Evolutionary conservation across 2,797 vertebrate genomes (phyloP).

Genomic region (Tragelaphus eurycerus): DNA sequence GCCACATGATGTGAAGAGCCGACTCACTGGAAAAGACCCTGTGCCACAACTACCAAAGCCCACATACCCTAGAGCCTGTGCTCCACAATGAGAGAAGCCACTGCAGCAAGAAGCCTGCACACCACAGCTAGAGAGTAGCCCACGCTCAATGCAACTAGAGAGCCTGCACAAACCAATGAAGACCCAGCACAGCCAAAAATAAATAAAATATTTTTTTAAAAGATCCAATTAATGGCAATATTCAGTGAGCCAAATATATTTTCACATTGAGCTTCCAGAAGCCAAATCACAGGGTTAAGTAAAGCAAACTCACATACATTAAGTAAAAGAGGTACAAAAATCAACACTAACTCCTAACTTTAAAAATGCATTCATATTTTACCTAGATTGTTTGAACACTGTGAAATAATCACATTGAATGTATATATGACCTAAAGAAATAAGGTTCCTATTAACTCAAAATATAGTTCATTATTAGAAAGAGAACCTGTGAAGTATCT

Average conservation of each 20-base stretch:
- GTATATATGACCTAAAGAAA: neutral
- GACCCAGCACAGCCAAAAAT: neutral
- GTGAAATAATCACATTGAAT: neutral
- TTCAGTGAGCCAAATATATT: neutral
- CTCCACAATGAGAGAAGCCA: neutral
- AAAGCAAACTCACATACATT: neutral
- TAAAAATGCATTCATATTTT: neutral
- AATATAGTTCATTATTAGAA: constrained; percentile 18
- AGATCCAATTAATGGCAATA: neutral
- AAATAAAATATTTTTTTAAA: neutral
- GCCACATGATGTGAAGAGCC: neutral
- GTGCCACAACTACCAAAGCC: neutral
- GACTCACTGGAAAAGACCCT: neutral
- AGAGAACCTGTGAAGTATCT: neutral
- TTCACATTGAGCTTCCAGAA: neutral
- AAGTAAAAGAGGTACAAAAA: neutral
- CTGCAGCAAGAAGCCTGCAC: neutral
- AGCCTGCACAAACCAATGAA: neutral
- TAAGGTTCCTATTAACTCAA: neutral
- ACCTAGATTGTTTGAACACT: neutral
- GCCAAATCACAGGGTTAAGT: neutral
- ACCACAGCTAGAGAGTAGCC: neutral
- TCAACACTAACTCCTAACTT: neutral
- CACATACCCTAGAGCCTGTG: neutral
- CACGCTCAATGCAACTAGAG: neutral